Evolutionary conservation across 2,797 vertebrate genomes (phyloP).

Genomic region (Pipistrellus nathusii): DNA sequence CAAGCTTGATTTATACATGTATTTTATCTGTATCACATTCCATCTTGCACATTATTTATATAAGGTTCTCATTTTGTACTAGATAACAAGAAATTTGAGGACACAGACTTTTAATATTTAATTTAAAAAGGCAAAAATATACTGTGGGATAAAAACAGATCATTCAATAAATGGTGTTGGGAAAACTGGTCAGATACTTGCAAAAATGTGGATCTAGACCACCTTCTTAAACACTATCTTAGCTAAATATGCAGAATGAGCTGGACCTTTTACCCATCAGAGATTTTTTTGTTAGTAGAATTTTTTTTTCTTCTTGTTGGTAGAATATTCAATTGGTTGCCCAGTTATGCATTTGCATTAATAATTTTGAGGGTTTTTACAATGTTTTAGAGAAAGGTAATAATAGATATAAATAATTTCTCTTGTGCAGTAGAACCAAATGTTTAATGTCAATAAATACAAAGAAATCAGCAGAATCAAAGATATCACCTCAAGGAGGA

Average conservation of each 20-base stretch:
- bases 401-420: background rate
- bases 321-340: constrained; percentile 16
- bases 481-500: background rate
- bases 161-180: background rate
- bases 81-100: background rate
- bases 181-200: background rate
- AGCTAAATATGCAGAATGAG: background rate
- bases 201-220: background rate
- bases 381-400: background rate
- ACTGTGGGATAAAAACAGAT: background rate
- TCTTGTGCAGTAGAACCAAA: background rate
- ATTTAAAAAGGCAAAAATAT: background rate
- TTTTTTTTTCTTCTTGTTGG: constrained; percentile 50
- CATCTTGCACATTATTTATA: background rate
- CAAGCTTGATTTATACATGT: background rate
- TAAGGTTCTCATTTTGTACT: background rate
- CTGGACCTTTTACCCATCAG: background rate
- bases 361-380: background rate
- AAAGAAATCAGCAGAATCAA: background rate
- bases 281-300: constrained; percentile 48
- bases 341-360: background rate
- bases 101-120: background rate
- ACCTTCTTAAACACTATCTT: background rate
- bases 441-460: background rate
- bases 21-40: background rate